Base-by-base conservation (phyloP, 37 sponge, comb jelly and placozoan genomes). In the Halisarca cf. caerulea region DNA sequence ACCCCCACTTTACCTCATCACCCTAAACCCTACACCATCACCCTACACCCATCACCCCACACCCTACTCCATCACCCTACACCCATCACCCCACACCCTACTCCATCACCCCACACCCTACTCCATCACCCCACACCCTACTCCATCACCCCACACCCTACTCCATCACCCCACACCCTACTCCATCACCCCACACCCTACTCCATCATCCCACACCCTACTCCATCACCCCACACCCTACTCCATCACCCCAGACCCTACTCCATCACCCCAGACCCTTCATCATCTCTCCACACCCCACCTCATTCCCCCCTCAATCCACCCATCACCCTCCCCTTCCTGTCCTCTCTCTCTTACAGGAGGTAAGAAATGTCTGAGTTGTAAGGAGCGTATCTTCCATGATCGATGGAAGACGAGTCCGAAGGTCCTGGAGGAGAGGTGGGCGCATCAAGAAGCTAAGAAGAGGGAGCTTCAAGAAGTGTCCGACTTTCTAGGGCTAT, bases 361-460 rank as follows among this genome's bases (percentile, higher is more conserved):
- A 28, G 94, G 94, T 9, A 98, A 98, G 92, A 95, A 93, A 79
- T 98, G 98, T 84, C 86, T 72, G 3, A 57, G 18, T 14, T 98
- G 98, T 86, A 83, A 86, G 7, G 73, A 98, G 83, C 86, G 96
- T 14, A 88, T 98, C 37, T 95, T 80, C 51, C 96, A 98, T 85
- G 96, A 98, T 25, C 85, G 87, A 32, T 98, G 96, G 96, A 95
- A 95, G 27, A 80, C 83, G 18, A 80, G 57, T 9, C 88, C 93
- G 1, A 78, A 74, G 57, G 66, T 95, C 42, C 88, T 89, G 5
- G 98, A 98, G 79, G 92, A 95, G 72, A 84, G 94, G 30, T 98
- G 98, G 98, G 96, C 96, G 20, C 92, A 95, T 44, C 84, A 95
- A 27, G 91, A 98, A 45, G 98, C 98, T 0, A 88, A 85, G 59